Base-by-base conservation (phyloP, 2,113 vertebrate genomes). In the Corvus moneduloides region DNA sequence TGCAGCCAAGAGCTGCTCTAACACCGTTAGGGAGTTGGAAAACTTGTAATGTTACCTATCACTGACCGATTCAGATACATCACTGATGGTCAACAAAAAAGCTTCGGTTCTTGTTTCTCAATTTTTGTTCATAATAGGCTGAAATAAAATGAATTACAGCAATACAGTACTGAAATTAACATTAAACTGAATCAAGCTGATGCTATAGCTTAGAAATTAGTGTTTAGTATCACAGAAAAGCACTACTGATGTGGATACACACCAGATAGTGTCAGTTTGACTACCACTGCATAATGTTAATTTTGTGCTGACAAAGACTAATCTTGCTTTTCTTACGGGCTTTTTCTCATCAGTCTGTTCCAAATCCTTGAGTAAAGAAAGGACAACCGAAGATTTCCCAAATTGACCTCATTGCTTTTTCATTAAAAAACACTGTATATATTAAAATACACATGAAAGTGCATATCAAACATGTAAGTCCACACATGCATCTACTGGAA, bases 401-500 rank as follows among this genome's bases (percentile, higher is more conserved):
- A 85, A 84, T 1, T 86, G n/a, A 86, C 62, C 56, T 90, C n/a
- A 63, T 28, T 84, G 30, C 41, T 84, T 95, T 95, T 93, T 83
- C 76, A 84, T 94, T 84, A 35, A 92, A 94, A 44, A 86, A 78
- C 66, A 72, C 41, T 59, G 24, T 58, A 89, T 72, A 71, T 58
- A 88, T 77, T 95, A 83, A 91, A 77, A 93, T 72, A 93, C 22
- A 86, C 66, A 69, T 33, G 64, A 87, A 95, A 93, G 61, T 74
- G 92, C 89, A 87, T 48, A 74, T 68, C 73, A 95, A 93, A 95
- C 80, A 91, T 54, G 1, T 22, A 88, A 87, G 76, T 73, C 73
- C 85, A 94, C 78, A 69, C 43, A 58, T 75, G 49, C 69, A 87
- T 28, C 90, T 95, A 73, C 23, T 54, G 61, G 68, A 93, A 95